Conservation (phyloP, 2,888 invertebrate genomes). For the Drosophila borealis region DNA sequence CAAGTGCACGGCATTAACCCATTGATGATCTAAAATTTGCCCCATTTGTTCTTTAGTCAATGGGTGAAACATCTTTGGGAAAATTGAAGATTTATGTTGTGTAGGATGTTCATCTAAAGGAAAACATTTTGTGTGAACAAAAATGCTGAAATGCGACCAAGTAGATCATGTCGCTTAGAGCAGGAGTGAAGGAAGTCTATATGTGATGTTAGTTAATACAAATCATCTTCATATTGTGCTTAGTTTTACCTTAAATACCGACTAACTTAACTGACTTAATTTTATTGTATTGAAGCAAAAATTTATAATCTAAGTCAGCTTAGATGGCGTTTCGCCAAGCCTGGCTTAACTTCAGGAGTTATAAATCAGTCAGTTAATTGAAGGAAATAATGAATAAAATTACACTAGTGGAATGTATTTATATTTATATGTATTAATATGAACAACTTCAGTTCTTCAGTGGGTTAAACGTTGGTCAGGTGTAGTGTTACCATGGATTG, state of each 20-base stretch:
- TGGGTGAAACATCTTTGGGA: not conserved
- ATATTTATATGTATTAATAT: too few species aligned
- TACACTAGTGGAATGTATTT: too few species aligned
- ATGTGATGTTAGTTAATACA: not conserved
- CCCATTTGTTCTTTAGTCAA: not conserved
- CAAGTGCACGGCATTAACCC: conserved; percentile 70
- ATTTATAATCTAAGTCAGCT: too few species aligned
- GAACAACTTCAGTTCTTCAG: not conserved
- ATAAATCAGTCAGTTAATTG: too few species aligned
- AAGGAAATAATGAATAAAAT: too few species aligned
- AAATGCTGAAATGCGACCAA: not conserved
- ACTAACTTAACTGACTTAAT: too few species aligned
- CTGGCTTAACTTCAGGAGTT: too few species aligned
- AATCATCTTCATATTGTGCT: too few species aligned
- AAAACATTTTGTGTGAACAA: conserved; percentile 2
- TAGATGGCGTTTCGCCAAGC: too few species aligned
- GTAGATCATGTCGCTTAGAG: too few species aligned
- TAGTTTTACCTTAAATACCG: too few species aligned
- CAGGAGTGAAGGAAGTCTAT: not conserved
- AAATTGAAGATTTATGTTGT: not conserved
- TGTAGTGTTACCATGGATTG: conserved; percentile 73
- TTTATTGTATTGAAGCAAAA: too few species aligned
- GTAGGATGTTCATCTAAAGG: not conserved
- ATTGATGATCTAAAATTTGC: conserved; percentile 24
- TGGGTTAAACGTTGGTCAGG: conserved; percentile 72